Base-by-base conservation (phyloP, 2,113 vertebrate species). In the Myotis brandtii region DNA sequence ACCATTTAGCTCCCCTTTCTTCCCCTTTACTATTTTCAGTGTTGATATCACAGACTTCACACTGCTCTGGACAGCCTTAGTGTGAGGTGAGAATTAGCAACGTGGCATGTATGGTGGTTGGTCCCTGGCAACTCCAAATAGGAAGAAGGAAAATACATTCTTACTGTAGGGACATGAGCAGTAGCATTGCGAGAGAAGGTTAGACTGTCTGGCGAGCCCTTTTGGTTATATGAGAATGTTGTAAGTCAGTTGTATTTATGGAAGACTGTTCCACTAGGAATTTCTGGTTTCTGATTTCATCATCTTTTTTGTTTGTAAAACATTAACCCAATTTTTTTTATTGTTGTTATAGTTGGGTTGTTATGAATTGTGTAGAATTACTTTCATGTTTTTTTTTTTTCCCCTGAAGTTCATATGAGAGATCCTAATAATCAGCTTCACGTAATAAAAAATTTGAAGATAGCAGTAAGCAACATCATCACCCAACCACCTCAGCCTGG, bases 351-450 rank as follows among this genome's bases (percentile, higher is more conserved):
- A 10, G 5, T 86, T 92, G 89, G 16, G 23, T 95, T 80, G 27
- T 93, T 86, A 62, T 62, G 21, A 27, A 32, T 91, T 96, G 17
- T 95, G 32, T 84, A 77, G 59, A 79, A 95, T 88, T 96, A 94
- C 95, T 90, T 94, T 89, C 56, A 88, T 50, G 32, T 52, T 76
- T 69, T 86, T 81, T 86, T 81, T 82, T 30, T 37, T 17, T 43
- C 5, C 5, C 9, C 62, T 86, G 73, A 91, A 99, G 98, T 98
- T 98, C 99, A 99, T 96, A 99, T 99, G 98, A 99, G 99, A 97
- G 99, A 99, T 98, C 99, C 99, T 85, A 99, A 99, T 98, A 99
- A 99, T 98, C 99, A 99, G 95, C 98, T 99, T 96, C 99, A 99
- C 64, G 97, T 99, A 87, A 99, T 99, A 94, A 99, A 99, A 98